Conservation (phyloP, 2,888 invertebrate genomes). For the Antheraea yamamai region DNA sequence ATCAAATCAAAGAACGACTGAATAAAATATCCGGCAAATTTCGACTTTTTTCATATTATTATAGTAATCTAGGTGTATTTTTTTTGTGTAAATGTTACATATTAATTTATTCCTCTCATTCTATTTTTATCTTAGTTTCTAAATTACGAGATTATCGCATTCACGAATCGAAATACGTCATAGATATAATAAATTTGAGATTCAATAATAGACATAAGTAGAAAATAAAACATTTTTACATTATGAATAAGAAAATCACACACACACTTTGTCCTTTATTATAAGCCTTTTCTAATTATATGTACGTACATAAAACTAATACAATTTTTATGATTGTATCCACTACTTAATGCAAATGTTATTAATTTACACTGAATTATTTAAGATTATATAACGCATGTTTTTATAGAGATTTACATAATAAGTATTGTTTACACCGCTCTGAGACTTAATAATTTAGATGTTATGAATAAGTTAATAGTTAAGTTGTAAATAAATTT, state of each 20-base stretch:
- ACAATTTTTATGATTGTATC: neutral
- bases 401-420: constrained; percentile 16
- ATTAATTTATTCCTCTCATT: neutral
- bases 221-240: neutral
- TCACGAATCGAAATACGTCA: neutral
- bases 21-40: neutral
- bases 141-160: neutral
- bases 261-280: neutral
- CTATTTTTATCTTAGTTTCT: neutral
- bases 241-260: neutral
- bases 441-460: constrained; percentile 37
- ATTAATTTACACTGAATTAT: neutral
- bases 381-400: neutral
- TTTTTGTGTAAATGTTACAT: neutral
- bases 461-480: constrained; percentile 23
- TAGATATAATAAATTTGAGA: neutral
- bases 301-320: neutral
- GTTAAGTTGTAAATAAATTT: constrained; percentile 27
- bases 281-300: neutral
- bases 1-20: neutral
- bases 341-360: constrained; percentile 25
- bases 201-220: neutral
- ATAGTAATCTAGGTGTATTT: neutral
- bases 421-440: constrained; percentile 30
- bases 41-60: neutral